Evolutionary conservation across 2,888 invertebrate species (phyloP), one percentile per base, ranked within the genome.

Genomic region (Chymomyza fuscimana): DNA sequence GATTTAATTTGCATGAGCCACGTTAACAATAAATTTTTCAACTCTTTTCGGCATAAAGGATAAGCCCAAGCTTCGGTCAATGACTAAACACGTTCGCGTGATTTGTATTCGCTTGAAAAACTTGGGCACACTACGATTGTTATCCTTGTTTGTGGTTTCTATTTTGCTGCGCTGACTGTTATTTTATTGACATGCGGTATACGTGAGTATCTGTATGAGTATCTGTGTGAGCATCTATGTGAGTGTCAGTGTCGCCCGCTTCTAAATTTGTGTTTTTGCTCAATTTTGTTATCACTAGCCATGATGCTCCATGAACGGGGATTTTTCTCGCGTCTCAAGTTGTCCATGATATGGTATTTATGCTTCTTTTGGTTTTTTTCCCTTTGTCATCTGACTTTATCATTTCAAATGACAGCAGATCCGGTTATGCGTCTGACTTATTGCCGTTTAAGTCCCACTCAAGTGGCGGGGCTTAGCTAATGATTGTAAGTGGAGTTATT

Each of bases 341-440:
- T 77, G 75, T 78, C 72, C 69, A 54, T 16, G 19, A 19, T 15
- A 16, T 16, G 52, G 52, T 54, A 7, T 54, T 16, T 54, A n/a
- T 54, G 76, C 74, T 76, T 71, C 71, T 78, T 70, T 70, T 6
- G 73, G 76, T 72, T 69, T 77, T 75, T 73, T 68, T 77, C 70
- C 73, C 73, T 69, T 73, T 79, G 76, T 79, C 73, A 83, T 78
- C 78, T 74, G 74, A 82, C 71, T 73, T 81, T 82, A 82, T 86
- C 86, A 72, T 81, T 84, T 72, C 66, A 79, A 46, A 65, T 81
- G 86, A 77, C 82, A 86, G 75, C 69, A 70, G 64, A 74, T 81
- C 72, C 77, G 65, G 65, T 77, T 69, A 65, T 61, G 56, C 65
- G 72, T 58, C 71, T 67, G 67, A 77, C 67, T 77, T 70, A 60